Base-by-base conservation (phyloP, 2,888 invertebrate species). In the Standfussiana lucernea region DNA sequence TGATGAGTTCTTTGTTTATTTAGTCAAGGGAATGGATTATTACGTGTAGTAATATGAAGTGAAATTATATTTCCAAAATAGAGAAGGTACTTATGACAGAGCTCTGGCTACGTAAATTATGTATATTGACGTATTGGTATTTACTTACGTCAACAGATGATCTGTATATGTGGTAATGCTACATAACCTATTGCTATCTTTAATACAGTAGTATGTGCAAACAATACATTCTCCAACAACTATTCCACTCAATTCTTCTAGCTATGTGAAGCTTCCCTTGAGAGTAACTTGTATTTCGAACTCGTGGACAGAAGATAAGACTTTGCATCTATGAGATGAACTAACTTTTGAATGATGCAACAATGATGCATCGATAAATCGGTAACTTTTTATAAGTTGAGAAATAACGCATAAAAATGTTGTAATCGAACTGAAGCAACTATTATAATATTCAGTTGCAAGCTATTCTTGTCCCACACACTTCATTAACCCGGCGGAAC, bases 161-260 rank as follows among this genome's bases (percentile, higher is more conserved):
- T 15, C 7, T 15, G n/a, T 53, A 50, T 18, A 21, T 47, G 24
- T 8, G 21, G 8, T 21, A 47, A 2, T 21, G 50, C 50, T 1
- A 13, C 13, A n/a, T 53, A 53, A n/a, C 4, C 5, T 53, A 56
- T 28, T 56, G n/a, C 53, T 28, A 13, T n/a, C n/a, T n/a, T n/a
- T 56, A 56, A 6, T 28, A 28, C 8, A 8, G 28, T 59, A 3
- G 18, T 28, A 28, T 45, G 70, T 45, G 28, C 45, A 72, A 72
- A 45, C 24, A 72, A 37, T 50, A 32, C 28, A 28, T 72, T 72
- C 37, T 37, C 37, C 47, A 50, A 72, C 37, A 72, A 72, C 45
- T 47, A 72, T 37, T 72, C 2, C 47, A 28, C 35, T 37, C 21
- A 35, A 32, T 40, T 50, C 47, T 72, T 28, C n/a, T 32, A 45